phyloP scores from a whole-genome alignment of 2,797 vertebrate genomes.

The Channa striata region DNA sequence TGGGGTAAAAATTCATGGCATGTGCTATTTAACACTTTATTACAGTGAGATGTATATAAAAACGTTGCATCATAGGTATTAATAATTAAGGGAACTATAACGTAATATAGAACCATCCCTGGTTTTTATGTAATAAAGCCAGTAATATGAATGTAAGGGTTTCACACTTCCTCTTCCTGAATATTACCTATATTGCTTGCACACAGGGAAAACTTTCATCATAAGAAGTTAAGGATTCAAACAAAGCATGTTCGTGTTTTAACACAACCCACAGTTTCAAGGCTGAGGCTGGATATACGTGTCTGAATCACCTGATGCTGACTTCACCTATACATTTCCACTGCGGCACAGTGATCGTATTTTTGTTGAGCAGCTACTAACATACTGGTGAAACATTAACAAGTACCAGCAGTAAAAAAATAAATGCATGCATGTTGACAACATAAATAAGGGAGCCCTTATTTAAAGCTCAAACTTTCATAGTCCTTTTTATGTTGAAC shows the following conservation, averaged over 20 bases:
- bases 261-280: not conserved
- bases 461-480: too few relatives aligned
- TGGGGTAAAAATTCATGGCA: slow-evolving; percentile 11
- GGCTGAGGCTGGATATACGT: not conserved
- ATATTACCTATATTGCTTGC: too few relatives aligned
- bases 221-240: too few relatives aligned
- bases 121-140: not conserved
- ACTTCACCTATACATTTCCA: not conserved
- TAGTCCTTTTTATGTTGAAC: too few relatives aligned
- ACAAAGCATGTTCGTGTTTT: slow-evolving; percentile 1
- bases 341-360: not conserved
- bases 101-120: not conserved
- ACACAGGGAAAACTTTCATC: too few relatives aligned
- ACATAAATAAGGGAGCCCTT: too few relatives aligned
- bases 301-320: not conserved
- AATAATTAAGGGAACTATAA: not conserved
- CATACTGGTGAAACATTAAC: too few relatives aligned
- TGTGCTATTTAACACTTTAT: not conserved
- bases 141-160: not conserved
- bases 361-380: not conserved
- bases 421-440: too few relatives aligned
- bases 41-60: not conserved
- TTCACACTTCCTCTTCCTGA: too few relatives aligned
- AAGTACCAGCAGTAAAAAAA: too few relatives aligned
- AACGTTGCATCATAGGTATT: accelerated